phyloP scores from a whole-genome alignment of 2,888 invertebrate species.

The Glomeris marginata region DNA sequence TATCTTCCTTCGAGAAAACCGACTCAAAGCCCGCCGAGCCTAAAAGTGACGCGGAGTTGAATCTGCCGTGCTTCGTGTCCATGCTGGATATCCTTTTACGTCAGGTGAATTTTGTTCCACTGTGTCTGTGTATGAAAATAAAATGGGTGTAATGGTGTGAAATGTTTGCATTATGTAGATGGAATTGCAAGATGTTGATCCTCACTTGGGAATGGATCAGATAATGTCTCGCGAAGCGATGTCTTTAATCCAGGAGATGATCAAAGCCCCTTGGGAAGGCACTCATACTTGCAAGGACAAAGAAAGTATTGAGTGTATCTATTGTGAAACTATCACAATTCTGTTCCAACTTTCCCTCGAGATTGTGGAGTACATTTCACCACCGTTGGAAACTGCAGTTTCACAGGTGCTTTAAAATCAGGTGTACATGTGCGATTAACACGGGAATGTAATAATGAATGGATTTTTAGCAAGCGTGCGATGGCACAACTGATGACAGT shows the following conservation, averaged over 20 bases:
- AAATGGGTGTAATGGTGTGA: background rate
- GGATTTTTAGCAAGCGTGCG: too few species aligned
- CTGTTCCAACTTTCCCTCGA: slow-evolving; percentile 84
- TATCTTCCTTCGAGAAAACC: slow-evolving; percentile 46
- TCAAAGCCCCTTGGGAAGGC: slow-evolving; percentile 56
- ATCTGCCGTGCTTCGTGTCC: slow-evolving; percentile 86
- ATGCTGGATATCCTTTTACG: slow-evolving; percentile 91
- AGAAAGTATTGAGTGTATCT: slow-evolving; percentile 55
- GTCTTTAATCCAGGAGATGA: slow-evolving; percentile 55
- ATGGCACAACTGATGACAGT: too few species aligned
- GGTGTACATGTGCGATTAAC: too few species aligned
- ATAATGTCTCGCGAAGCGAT: slow-evolving; percentile 53
- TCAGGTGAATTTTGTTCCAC: slow-evolving; percentile 48
- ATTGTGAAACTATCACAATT: slow-evolving; percentile 83
- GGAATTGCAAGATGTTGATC: slow-evolving; percentile 70
- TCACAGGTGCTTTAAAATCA: too few species aligned
- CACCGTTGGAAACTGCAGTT: slow-evolving; percentile 40
- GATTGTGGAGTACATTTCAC: slow-evolving; percentile 62
- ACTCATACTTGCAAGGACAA: slow-evolving; percentile 38
- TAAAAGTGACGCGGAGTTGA: slow-evolving; percentile 44
- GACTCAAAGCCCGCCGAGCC: slow-evolving; percentile 41
- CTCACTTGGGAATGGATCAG: slow-evolving; percentile 61
- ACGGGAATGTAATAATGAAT: too few species aligned
- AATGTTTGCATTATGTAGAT: slow-evolving; percentile 35
- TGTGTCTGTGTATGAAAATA: too few species aligned